A percentile compares a stretch with the other conserved stretches of the same genome.
phyloP scores from a whole-genome alignment of 1,140 invertebrate genomes.

The Diabrotica undecimpunctata region DNA sequence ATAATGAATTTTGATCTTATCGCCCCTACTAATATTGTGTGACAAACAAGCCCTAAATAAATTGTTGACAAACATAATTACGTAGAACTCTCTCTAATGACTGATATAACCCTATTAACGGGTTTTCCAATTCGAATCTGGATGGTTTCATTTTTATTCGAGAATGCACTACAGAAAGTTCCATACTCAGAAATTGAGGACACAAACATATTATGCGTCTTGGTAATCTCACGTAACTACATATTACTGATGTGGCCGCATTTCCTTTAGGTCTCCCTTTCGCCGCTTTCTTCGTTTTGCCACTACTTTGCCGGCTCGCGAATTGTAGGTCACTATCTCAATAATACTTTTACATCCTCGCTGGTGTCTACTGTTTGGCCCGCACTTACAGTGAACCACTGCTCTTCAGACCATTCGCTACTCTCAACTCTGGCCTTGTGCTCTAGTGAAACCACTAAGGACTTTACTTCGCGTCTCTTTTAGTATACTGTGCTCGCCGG shows the following conservation, averaged over 20 bases:
- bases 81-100: not conserved
- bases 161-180: constrained; percentile 39
- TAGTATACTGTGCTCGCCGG: constrained; percentile 4
- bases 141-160: constrained; percentile 41
- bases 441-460: constrained; percentile 15
- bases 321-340: constrained; percentile 47
- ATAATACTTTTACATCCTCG: constrained; percentile 45
- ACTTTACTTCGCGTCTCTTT: not conserved
- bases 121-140: constrained; percentile 7
- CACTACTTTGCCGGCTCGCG: constrained; percentile 41
- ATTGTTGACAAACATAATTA: too few relatives aligned
- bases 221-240: constrained; percentile 48
- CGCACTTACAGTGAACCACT: constrained; percentile 32
- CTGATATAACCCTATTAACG: constrained; percentile 18
- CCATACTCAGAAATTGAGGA: constrained; percentile 34
- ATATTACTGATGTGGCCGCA: constrained; percentile 43
- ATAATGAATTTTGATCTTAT: too few relatives aligned
- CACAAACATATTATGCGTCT: constrained; percentile 44
- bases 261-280: constrained; percentile 47
- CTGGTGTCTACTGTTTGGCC: constrained; percentile 24
- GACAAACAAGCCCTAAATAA: too few relatives aligned
- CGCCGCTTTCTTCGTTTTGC: constrained; percentile 47
- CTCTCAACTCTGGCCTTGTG: constrained; percentile 27
- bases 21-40: too few relatives aligned
- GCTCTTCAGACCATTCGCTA: constrained; percentile 13